phyloP scores from a whole-genome alignment of 2,113 vertebrate genomes.

The Limanda limanda region DNA sequence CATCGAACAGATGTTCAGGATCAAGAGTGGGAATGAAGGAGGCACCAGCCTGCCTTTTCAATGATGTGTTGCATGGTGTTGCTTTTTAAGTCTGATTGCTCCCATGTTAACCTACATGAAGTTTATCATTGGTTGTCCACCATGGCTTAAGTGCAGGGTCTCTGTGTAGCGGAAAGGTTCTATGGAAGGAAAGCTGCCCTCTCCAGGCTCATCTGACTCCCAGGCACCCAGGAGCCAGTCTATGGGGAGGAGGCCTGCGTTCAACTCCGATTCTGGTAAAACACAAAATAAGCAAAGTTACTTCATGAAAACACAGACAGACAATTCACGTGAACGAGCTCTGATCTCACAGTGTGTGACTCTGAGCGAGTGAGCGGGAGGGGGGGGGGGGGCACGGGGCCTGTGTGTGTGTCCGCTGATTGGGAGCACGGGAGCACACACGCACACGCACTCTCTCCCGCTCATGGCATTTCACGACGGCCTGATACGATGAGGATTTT shows the following conservation, averaged over 20 bases:
- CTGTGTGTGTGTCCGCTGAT: too few species aligned
- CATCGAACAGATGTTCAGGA: too few species aligned
- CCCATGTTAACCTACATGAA: slow-evolving; percentile 82
- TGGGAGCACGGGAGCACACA: too few species aligned
- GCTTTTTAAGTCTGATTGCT: neutral
- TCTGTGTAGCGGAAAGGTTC: slow-evolving; percentile 91
- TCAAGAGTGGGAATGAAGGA: too few species aligned
- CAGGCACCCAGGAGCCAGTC: slow-evolving; percentile 96
- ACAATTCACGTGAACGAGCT: too few species aligned
- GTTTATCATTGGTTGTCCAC: slow-evolving; percentile 86
- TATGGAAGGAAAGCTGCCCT: slow-evolving; percentile 87
- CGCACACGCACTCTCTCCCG: too few species aligned
- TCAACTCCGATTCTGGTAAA: slow-evolving; percentile 81
- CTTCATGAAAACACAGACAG: neutral
- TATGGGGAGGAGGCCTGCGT: slow-evolving; percentile 84
- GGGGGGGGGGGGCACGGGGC: too few species aligned
- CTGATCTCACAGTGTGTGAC: too few species aligned
- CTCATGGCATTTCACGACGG: too few species aligned
- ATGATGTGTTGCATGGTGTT: neutral
- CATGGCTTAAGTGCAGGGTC: slow-evolving; percentile 87
- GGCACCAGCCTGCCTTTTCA: neutral
- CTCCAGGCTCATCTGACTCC: slow-evolving; percentile 90
- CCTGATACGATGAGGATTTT: too few species aligned
- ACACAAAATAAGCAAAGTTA: slow-evolving; percentile 30
- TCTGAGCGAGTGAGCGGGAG: too few species aligned